Evolutionary conservation across 2,797 vertebrate genomes (phyloP).

Genomic region (Lagodon rhomboides): DNA sequence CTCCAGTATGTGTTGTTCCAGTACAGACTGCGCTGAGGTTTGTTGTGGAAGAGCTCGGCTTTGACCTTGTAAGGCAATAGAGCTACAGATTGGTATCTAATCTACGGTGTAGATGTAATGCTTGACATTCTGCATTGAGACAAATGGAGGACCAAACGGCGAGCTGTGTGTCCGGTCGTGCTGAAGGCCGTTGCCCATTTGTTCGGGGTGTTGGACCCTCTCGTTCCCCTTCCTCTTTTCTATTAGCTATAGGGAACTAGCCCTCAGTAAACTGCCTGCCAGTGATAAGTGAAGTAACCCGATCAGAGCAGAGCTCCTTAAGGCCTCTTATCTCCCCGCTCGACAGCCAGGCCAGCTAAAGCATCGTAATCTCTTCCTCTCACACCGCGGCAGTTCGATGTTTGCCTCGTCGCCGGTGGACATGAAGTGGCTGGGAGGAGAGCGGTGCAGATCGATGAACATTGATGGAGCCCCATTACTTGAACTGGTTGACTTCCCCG

Average conservation of each 20-base stretch:
- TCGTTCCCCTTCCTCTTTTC: constrained; percentile 27
- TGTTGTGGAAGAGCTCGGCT: constrained; percentile 25
- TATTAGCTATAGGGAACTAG: constrained; percentile 64
- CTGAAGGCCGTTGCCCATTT: constrained; percentile 44
- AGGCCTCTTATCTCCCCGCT: constrained; percentile 78
- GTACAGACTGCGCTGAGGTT: constrained; percentile 14
- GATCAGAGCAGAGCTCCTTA: constrained; percentile 76
- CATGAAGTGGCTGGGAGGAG: constrained; percentile 48
- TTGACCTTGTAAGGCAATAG: constrained; percentile 57
- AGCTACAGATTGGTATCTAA: constrained; percentile 40
- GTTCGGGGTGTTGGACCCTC: constrained; percentile 29
- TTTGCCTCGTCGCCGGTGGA: constrained; percentile 43
- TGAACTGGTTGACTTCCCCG: constrained; percentile 56
- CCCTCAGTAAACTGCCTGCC: constrained; percentile 65
- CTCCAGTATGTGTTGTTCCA: background rate
- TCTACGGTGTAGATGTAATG: constrained; percentile 17
- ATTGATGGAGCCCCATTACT: constrained; percentile 64
- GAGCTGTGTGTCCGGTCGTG: constrained; percentile 13
- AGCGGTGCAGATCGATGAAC: constrained; percentile 67
- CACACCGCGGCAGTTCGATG: constrained; percentile 58
- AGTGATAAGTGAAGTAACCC: constrained; percentile 79
- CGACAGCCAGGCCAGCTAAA: constrained; percentile 67
- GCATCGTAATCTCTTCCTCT: constrained; percentile 73
- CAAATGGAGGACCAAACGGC: constrained; percentile 50
- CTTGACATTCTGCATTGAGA: constrained; percentile 55